A percentile compares a stretch with the other conserved stretches of the same genome.
Evolutionary conservation across 2,888 invertebrate species (phyloP).

Genomic region (Chromoteleia sp.): DNA sequence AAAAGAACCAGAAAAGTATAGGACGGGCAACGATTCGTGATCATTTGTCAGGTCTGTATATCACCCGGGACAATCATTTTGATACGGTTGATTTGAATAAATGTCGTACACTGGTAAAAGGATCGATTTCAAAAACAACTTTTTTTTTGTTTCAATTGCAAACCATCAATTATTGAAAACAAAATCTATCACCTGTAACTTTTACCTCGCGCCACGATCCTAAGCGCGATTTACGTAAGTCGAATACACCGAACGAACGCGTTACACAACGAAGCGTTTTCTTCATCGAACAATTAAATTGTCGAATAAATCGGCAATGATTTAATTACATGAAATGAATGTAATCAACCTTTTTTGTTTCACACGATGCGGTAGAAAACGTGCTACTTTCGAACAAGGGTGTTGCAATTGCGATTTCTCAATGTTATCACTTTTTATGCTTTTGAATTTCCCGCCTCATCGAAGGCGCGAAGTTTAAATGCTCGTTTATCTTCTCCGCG

Average conservation of each 20-base stretch:
- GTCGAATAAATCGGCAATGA: constrained; percentile 69
- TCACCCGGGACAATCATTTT: neutral
- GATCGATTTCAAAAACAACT: neutral
- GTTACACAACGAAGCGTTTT: constrained; percentile 63
- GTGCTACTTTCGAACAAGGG: constrained; percentile 46
- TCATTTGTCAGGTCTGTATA: constrained; percentile 35
- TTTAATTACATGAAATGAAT: constrained; percentile 65
- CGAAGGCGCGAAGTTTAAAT: constrained; percentile 29
- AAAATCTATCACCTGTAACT: constrained; percentile 28
- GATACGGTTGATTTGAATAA: constrained; percentile 7
- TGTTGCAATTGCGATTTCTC: constrained; percentile 44
- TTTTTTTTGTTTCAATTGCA: neutral
- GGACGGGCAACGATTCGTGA: constrained; percentile 14
- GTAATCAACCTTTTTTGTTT: constrained; percentile 58
- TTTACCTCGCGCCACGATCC: constrained; percentile 41
- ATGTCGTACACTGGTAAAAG: neutral
- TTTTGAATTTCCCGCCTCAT: constrained; percentile 42
- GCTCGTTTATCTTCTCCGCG: neutral
- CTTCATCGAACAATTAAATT: constrained; percentile 68
- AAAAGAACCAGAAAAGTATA: constrained; percentile 29
- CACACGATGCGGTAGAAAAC: constrained; percentile 58
- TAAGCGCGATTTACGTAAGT: constrained; percentile 57
- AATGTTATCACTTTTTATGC: constrained; percentile 27
- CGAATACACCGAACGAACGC: constrained; percentile 7
- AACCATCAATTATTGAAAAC: constrained; percentile 34